Conservation (phyloP, 2,888 invertebrate genomes). For the Ptilodon capucinus region DNA sequence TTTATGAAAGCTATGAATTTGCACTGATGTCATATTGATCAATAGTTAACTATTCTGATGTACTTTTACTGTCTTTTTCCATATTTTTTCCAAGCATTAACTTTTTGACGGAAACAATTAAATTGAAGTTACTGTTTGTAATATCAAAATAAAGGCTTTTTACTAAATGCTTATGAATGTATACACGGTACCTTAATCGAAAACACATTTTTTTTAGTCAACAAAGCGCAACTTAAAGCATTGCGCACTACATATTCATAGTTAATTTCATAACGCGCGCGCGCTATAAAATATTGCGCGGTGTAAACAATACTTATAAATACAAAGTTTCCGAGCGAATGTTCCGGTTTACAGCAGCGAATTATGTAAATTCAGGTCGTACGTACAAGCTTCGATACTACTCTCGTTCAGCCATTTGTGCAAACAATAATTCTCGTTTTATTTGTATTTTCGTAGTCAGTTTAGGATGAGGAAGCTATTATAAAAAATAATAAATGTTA, state of each 20-base stretch:
- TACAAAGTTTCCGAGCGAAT: constrained; percentile 7
- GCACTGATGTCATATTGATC: too few relatives aligned
- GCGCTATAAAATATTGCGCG: constrained; percentile 10
- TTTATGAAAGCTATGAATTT: too few relatives aligned
- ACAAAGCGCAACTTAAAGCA: too few relatives aligned
- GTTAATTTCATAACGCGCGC: constrained; percentile 15
- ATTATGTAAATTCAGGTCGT: constrained; percentile 13
- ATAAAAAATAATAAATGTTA: not conserved
- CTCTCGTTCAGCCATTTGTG: constrained; percentile 1
- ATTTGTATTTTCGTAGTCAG: not conserved
- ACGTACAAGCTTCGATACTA: not conserved
- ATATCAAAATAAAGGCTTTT: too few relatives aligned
- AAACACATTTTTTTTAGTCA: too few relatives aligned
- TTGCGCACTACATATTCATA: not conserved
- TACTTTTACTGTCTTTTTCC: too few relatives aligned
- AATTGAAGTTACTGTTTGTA: too few relatives aligned
- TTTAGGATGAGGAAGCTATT: not conserved
- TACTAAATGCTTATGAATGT: too few relatives aligned
- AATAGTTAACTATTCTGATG: too few relatives aligned
- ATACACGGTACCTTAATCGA: too few relatives aligned
- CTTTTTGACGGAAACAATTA: too few relatives aligned
- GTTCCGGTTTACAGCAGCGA: constrained; percentile 17
- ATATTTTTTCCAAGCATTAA: too few relatives aligned
- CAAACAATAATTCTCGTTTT: constrained; percentile 2
- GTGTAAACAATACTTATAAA: constrained; percentile 13